Conservation (phyloP, 2,113 vertebrate species). For the Phylloscopus whistleri region DNA sequence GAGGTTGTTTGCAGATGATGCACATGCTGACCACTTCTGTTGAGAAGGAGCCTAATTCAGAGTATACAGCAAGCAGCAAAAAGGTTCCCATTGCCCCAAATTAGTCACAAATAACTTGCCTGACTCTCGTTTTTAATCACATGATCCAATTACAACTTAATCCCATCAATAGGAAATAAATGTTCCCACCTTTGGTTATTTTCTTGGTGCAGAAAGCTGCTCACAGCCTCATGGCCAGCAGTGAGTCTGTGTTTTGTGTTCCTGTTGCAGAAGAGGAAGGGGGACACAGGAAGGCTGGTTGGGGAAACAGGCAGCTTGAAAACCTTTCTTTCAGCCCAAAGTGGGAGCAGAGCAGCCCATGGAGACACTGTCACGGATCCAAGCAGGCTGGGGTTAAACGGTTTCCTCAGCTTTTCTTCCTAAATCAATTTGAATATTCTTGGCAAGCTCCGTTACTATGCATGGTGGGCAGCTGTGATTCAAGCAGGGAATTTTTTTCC, state of each 20-base stretch:
- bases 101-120: neutral
- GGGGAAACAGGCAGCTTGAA: neutral
- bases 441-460: constrained; percentile 54
- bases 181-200: neutral
- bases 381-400: constrained; percentile 52
- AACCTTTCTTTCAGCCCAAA: neutral
- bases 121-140: neutral
- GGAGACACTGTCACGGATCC: constrained; percentile 34
- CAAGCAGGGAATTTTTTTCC: constrained; percentile 13
- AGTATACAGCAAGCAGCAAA: neutral
- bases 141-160: neutral
- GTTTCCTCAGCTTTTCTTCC: constrained; percentile 65
- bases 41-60: neutral
- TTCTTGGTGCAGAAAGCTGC: neutral
- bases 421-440: constrained; percentile 65
- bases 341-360: constrained; percentile 22
- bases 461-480: constrained; percentile 70
- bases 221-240: neutral
- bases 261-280: neutral
- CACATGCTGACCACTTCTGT: neutral
- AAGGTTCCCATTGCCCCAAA: neutral
- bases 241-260: neutral
- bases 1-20: neutral
- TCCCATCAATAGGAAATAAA: neutral
- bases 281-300: neutral